Percentiles rank a stretch among this genome's conserved stretches.
Conservation (phyloP, 2,888 invertebrate genomes). For the Drosophila dives region DNA sequence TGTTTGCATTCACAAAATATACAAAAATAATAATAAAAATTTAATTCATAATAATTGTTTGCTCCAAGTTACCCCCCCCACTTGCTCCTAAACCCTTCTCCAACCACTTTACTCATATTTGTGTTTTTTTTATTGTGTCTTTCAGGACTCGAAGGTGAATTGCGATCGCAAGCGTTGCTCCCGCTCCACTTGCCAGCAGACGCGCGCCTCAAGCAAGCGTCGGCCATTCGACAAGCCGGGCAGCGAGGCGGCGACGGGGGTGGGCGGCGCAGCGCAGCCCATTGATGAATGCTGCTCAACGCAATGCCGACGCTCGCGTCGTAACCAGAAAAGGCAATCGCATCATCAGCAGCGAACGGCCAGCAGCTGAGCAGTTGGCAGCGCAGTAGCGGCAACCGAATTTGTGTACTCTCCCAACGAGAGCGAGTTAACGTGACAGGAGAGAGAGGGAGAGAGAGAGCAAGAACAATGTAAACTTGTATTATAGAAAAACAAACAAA, state of each 20-base stretch:
- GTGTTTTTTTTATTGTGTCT: neutral
- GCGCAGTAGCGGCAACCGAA: conserved; percentile 36
- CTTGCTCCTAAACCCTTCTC: neutral
- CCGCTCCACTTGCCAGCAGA: conserved; percentile 81
- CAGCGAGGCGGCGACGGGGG: conserved; percentile 71
- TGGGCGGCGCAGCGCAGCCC: conserved; percentile 72
- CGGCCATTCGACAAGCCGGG: conserved; percentile 88
- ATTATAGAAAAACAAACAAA: conserved; percentile 47
- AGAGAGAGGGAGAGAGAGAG: neutral
- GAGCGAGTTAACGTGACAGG: conserved; percentile 2
- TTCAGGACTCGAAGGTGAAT: conserved; percentile 91
- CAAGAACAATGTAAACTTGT: conserved; percentile 48
- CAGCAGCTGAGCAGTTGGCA: conserved; percentile 57
- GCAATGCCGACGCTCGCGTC: conserved; percentile 83
- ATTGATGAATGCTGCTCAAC: conserved; percentile 85
- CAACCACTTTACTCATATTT: neutral
- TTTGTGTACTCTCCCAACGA: conserved; percentile 10
- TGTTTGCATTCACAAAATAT: neutral
- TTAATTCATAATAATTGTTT: neutral
- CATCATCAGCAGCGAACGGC: conserved; percentile 66
- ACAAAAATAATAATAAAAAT: neutral
- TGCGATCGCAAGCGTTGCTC: conserved; percentile 90
- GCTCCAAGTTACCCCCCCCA: no score
- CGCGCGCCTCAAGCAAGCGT: conserved; percentile 77
- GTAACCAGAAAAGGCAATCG: conserved; percentile 83